Conservation (phyloP, 2,888 invertebrate genomes). For the Epicampocera succincta region DNA sequence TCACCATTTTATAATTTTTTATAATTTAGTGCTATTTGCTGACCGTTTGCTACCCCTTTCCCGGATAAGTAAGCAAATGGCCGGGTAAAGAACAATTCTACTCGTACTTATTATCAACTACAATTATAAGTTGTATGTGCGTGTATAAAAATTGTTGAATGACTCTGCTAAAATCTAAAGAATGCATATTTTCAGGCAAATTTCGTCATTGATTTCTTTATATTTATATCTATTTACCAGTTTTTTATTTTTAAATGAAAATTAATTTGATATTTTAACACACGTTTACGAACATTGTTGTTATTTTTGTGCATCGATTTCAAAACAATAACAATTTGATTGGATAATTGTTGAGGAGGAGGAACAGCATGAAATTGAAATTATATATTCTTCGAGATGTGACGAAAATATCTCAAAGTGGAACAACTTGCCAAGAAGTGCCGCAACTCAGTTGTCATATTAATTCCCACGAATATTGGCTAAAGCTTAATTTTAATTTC, state of each 20-base stretch:
- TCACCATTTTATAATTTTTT: too few species aligned
- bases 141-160: slow-evolving; percentile 46
- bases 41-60: too few species aligned
- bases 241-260: too few species aligned
- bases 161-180: slow-evolving; percentile 47
- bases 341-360: slow-evolving; percentile 7
- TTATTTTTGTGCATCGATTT: slow-evolving; percentile 6
- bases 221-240: not conserved
- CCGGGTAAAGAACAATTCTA: too few species aligned
- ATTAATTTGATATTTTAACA: not conserved
- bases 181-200: slow-evolving; percentile 16
- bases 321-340: slow-evolving; percentile 14
- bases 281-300: not conserved
- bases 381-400: not conserved
- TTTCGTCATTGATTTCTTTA: slow-evolving; percentile 13
- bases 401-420: not conserved
- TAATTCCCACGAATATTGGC: too few species aligned
- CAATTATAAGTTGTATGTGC: slow-evolving; percentile 9
- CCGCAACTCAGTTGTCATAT: too few species aligned
- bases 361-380: slow-evolving; percentile 22
- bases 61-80: too few species aligned
- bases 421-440: too few species aligned
- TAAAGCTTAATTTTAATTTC: too few species aligned
- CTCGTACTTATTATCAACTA: too few species aligned
- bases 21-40: too few species aligned